A percentile compares a stretch with the other conserved stretches of the same genome.
Evolutionary conservation across 2,797 vertebrate genomes (phyloP).

Genomic region (Tokudaia tokunoshimensis): DNA sequence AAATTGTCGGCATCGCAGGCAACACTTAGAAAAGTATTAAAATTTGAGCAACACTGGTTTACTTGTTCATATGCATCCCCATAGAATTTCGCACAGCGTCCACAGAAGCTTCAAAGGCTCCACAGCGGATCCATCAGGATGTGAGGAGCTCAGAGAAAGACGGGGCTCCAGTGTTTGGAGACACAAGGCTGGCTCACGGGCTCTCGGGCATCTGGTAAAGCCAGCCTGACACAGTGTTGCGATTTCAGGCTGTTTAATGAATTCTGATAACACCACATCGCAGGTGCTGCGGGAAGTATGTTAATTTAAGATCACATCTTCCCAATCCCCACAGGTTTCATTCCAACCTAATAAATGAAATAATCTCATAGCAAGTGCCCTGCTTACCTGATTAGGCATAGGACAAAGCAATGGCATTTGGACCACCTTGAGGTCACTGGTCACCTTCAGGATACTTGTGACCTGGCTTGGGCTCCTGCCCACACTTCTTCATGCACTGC

Average conservation of each 20-base stretch:
- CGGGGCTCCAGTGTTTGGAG: slow-evolving; percentile 50
- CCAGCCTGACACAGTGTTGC: slow-evolving; percentile 75
- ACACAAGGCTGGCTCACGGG: slow-evolving; percentile 36
- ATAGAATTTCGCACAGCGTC: slow-evolving; percentile 77
- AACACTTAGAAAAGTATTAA: slow-evolving; percentile 74
- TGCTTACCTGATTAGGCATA: slow-evolving; percentile 82
- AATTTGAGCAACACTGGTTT: slow-evolving; percentile 79
- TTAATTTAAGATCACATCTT: slow-evolving; percentile 83
- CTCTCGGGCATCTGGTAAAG: slow-evolving; percentile 81
- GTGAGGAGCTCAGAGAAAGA: slow-evolving; percentile 63
- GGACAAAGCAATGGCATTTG: slow-evolving; percentile 48
- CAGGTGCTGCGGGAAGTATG: slow-evolving; percentile 76
- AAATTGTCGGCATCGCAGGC: slow-evolving; percentile 58
- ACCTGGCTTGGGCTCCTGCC: slow-evolving; percentile 53
- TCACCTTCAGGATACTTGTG: slow-evolving; percentile 66
- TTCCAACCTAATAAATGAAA: slow-evolving; percentile 82
- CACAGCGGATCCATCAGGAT: slow-evolving; percentile 59
- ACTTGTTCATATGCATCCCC: slow-evolving; percentile 84
- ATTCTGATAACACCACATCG: slow-evolving; percentile 83
- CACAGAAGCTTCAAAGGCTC: slow-evolving; percentile 85
- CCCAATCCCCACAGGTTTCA: slow-evolving; percentile 76
- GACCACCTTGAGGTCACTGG: slow-evolving; percentile 57
- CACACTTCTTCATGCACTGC: slow-evolving; percentile 32
- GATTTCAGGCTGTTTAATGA: slow-evolving; percentile 85
- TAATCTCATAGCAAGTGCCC: slow-evolving; percentile 66